Base-by-base conservation (phyloP, 2,113 vertebrate species). In the Trochalopteron elliotii region DNA sequence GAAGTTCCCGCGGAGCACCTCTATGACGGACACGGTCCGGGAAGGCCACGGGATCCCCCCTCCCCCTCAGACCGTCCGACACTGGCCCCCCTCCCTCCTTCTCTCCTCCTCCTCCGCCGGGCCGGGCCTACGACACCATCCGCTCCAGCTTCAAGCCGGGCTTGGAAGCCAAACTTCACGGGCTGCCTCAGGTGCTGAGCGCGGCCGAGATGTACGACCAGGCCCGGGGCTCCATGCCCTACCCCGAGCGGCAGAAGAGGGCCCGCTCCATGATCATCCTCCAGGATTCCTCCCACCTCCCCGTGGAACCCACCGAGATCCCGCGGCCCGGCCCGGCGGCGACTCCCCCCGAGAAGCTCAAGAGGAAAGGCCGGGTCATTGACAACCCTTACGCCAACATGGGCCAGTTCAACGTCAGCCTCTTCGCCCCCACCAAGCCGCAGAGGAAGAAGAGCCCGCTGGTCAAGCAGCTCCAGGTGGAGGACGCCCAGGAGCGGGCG, bases 341-440 rank as follows among this genome's bases (percentile, higher is more conserved):
- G 20, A 99, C 99, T 11, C 99, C 99, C 3, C 99, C 99, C 0
- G 99, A 99, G 96, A 98, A 99, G 84, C 98, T 99, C 71, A 99
- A 99, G 97, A 97, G 99, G 72, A 99, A 99, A 77, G 98, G 99
- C 3, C 96, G 99, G 39, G 97, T 98, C 31, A 98, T 99, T 3
- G 99, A 99, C 97, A 99, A 99, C 97, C 99, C 99, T 4, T 99
- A 99, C 6, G 99, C 99, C 98, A 99, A 99, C 88, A 98, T 99
- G 93, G 99, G 99, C 47, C 99, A 99, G 92, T 99, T 99, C 97
- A 99, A 98, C 19, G 98, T 99, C 64, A 99, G 99, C 94, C 97
- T 99, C 33, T 99, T 99, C 63, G 98, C 99, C 7, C 99, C 99
- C 40, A 98, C 99, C 94, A 99, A 99, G 96, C 99, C 99, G 1